Conservation (phyloP, 92 coral and sea anemone species). For the Porites evermanni region DNA sequence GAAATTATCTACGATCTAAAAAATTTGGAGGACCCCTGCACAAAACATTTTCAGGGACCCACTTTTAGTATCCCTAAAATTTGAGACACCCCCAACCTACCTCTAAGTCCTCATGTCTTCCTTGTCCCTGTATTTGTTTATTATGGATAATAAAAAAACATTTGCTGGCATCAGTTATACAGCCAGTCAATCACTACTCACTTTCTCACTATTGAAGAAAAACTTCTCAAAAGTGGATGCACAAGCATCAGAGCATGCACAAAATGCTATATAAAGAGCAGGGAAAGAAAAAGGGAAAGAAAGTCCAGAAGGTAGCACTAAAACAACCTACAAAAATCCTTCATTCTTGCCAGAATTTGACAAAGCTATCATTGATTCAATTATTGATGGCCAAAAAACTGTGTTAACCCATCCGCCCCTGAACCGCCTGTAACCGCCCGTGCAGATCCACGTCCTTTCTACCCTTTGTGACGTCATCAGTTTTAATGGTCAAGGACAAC, state of each 20-base stretch:
- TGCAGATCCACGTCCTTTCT: too few species aligned
- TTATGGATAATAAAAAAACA: not conserved
- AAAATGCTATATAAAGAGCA: too few species aligned
- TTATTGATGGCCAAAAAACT: not conserved
- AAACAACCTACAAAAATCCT: not conserved
- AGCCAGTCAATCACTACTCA: not conserved
- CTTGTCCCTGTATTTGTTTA: not conserved
- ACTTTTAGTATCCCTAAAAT: not conserved
- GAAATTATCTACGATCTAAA: conserved; percentile 14
- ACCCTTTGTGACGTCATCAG: too few species aligned
- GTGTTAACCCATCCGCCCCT: too few species aligned
- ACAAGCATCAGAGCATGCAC: too few species aligned
- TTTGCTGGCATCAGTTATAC: conserved; percentile 14
- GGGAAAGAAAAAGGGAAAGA: too few species aligned
- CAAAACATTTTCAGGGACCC: not conserved
- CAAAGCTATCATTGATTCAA: not conserved
- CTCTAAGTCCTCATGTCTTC: not conserved
- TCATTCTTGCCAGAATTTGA: not conserved
- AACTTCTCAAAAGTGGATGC: too few species aligned
- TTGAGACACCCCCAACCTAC: conserved; percentile 39
- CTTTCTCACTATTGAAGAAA: too few species aligned
- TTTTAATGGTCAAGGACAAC: too few species aligned
- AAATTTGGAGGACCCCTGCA: conserved; percentile 7
- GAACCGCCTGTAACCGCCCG: too few species aligned
- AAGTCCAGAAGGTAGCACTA: too few species aligned